Conservation (phyloP, 2,797 vertebrate species). For the Amphiprion clarkii region DNA sequence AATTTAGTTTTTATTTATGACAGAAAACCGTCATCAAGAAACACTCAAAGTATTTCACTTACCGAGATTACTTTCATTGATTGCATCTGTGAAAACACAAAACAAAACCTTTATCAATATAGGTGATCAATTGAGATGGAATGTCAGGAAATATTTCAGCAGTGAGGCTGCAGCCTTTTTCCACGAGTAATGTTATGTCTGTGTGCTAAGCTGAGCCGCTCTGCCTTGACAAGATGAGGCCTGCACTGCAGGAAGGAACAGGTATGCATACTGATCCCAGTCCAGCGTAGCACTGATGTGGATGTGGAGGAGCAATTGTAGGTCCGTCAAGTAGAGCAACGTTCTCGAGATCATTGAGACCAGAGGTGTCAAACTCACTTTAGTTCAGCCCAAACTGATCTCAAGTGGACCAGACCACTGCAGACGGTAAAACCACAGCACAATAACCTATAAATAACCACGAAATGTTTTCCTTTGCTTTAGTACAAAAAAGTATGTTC, state of each 20-base stretch:
- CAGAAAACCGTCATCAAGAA: slow-evolving; percentile 1
- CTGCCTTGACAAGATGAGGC: slow-evolving; percentile 53
- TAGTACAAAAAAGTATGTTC: too few species aligned
- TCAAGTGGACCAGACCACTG: too few species aligned
- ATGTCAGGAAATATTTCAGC: slow-evolving; percentile 31
- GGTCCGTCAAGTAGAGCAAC: not conserved
- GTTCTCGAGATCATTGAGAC: too few species aligned
- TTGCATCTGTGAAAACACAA: slow-evolving; percentile 67
- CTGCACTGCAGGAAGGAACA: slow-evolving; percentile 46
- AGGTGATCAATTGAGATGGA: slow-evolving; percentile 28
- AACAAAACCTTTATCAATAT: slow-evolving; percentile 42
- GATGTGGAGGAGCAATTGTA: not conserved
- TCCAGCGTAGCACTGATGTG: not conserved
- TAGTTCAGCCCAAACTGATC: too few species aligned
- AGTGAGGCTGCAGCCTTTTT: slow-evolving; percentile 10
- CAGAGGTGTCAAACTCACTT: too few species aligned
- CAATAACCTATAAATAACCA: too few species aligned
- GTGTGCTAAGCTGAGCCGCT: slow-evolving; percentile 9
- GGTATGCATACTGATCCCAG: slow-evolving; percentile 33
- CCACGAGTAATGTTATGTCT: slow-evolving; percentile 64
- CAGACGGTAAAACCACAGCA: too few species aligned
- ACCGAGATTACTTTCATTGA: slow-evolving; percentile 67
- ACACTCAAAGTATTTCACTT: slow-evolving; percentile 37
- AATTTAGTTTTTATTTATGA: not conserved
- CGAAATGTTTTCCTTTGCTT: too few species aligned